These are phyloP conservation scores for Siphonodentalium dalli DNA, from an alignment of 2,888 invertebrate genomes.

Conservation along the genomic window DNA sequence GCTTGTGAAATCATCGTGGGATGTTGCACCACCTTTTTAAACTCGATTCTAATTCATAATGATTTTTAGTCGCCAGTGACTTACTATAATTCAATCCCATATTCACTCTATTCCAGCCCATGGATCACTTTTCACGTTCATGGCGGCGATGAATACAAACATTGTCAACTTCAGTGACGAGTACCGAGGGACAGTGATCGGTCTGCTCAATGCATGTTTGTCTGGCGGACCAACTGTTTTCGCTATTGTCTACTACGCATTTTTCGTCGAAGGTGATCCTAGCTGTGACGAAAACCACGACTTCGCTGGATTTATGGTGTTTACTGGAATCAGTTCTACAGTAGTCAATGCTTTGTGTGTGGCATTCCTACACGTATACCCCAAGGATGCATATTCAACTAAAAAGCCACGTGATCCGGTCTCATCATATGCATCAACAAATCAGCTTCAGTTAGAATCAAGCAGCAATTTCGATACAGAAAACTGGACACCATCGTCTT, in stretches of 20 bases:
- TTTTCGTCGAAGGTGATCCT: no score
- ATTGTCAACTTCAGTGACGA: conserved; percentile 34
- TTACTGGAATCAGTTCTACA: conserved; percentile 33
- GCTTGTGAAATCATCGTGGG: no score
- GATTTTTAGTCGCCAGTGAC: no score
- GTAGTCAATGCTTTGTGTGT: conserved; percentile 33
- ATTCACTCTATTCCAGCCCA: conserved; percentile 35
- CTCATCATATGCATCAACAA: no score
- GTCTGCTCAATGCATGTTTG: conserved; percentile 37
- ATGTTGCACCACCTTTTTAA: no score
- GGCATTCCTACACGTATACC: conserved; percentile 26
- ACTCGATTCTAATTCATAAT: no score
- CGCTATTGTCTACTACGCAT: conserved; percentile 33
- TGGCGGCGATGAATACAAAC: conserved; percentile 43
- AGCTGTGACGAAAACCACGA: conserved; percentile 25
- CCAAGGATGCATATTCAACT: conserved; percentile 6
- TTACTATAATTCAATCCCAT: no score
- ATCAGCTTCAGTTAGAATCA: no score
- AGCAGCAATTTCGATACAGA: no score
- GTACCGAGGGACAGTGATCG: conserved; percentile 37
- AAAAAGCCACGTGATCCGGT: no score
- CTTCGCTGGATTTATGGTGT: conserved; percentile 34
- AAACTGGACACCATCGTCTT: no score
- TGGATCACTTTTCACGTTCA: conserved; percentile 40
- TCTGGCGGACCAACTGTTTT: conserved; percentile 41